Conservation (phyloP, 2,113 vertebrate species). For the Amblyopsis rosae region DNA sequence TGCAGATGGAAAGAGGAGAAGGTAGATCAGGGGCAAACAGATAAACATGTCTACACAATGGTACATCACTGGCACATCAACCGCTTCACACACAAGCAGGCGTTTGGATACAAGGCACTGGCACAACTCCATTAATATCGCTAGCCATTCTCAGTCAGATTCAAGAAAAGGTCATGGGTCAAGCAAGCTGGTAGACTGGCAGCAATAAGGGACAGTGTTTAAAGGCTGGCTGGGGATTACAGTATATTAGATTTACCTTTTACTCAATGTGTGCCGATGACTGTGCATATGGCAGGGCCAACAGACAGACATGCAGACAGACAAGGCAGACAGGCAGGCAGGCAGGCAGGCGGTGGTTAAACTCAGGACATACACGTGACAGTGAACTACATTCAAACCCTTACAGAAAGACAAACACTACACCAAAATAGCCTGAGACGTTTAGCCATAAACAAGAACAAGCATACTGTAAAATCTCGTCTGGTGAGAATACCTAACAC, state of each 20-base stretch:
- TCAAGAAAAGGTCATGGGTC: not conserved
- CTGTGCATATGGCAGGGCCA: constrained; percentile 83
- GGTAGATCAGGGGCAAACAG: constrained; percentile 4
- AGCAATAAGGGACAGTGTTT: constrained; percentile 3
- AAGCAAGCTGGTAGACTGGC: constrained; percentile 6
- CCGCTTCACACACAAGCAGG: not conserved
- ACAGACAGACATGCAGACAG: constrained; percentile 82
- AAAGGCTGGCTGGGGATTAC: constrained; percentile 10
- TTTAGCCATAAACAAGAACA: not conserved
- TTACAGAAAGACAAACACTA: not conserved
- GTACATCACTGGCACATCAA: not conserved
- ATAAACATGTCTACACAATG: not conserved
- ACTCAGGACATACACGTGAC: constrained; percentile 48
- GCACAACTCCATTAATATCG: not conserved
- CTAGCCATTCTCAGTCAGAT: not conserved
- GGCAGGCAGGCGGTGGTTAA: constrained; percentile 69
- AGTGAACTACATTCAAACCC: constrained; percentile 20
- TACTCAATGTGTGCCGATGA: constrained; percentile 95
- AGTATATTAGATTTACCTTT: constrained; percentile 86
- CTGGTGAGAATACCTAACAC: not conserved
- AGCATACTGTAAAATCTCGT: not conserved
- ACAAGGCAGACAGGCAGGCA: constrained; percentile 79
- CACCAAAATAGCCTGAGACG: not conserved
- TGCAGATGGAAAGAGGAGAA: constrained; percentile 34
- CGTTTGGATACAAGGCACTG: no score